Evolutionary conservation across 2,113 vertebrate species (phyloP).

Genomic region (Puffinus mauretanicus): DNA sequence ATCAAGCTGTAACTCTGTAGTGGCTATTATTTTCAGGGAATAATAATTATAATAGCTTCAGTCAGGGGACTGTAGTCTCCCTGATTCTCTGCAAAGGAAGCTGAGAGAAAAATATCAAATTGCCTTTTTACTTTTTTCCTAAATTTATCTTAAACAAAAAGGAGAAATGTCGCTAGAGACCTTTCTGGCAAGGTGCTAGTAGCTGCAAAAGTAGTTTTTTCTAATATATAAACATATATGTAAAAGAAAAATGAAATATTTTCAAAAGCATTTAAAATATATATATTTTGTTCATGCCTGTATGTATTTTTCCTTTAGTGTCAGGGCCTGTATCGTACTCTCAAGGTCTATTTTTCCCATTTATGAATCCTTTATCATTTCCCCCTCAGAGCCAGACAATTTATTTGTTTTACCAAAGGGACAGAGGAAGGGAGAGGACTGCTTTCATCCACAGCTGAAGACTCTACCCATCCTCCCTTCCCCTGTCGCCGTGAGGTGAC

Average conservation of each 20-base stretch:
- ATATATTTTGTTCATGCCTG: neutral
- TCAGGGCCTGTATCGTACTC: neutral
- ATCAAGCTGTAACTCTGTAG: neutral
- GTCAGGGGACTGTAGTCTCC: neutral
- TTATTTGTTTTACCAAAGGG: neutral
- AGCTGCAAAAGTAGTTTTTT: neutral
- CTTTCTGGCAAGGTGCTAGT: neutral
- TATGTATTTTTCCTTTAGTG: neutral
- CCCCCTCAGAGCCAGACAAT: neutral
- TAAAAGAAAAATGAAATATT: neutral
- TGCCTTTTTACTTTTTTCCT: neutral
- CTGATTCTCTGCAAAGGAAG: neutral
- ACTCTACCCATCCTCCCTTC: neutral
- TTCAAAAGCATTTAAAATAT: neutral
- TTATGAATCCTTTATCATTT: neutral
- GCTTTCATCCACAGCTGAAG: neutral
- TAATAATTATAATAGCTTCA: neutral
- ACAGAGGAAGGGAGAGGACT: neutral
- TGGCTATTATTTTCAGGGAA: neutral
- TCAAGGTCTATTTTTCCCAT: neutral
- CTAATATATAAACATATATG: neutral
- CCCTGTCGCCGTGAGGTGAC: fast-evolving
- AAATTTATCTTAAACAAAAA: neutral
- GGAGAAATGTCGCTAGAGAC: neutral
- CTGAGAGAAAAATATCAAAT: neutral